These are phyloP conservation scores for Sweltsa coloradensis DNA, from an alignment of 1,140 invertebrate genomes.

Conservation along the genomic window DNA sequence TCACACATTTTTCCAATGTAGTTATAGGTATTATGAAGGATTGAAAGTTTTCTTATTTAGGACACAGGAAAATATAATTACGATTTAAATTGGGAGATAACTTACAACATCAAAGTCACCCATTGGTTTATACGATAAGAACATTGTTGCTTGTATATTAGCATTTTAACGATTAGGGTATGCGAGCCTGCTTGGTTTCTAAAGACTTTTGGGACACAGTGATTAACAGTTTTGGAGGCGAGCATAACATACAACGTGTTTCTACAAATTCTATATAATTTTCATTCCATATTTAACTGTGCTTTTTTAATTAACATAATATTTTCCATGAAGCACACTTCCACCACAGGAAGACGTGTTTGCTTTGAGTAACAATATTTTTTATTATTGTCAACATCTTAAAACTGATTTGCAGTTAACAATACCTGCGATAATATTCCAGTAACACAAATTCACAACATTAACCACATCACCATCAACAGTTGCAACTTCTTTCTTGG, in stretches of 20 bases:
- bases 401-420: not conserved
- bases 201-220: too few relatives aligned
- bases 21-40: too few relatives aligned
- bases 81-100: too few relatives aligned
- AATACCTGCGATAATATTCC: too few relatives aligned
- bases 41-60: too few relatives aligned
- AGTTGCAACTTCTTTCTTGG: not conserved
- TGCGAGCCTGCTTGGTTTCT: not conserved
- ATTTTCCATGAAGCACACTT: not conserved
- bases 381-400: slow-evolving; percentile 7
- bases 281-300: not conserved
- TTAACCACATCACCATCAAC: not conserved
- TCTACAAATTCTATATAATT: not conserved
- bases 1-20: too few relatives aligned
- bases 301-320: not conserved
- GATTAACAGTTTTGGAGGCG: too few relatives aligned
- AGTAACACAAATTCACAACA: too few relatives aligned
- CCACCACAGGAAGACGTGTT: slow-evolving; percentile 9
- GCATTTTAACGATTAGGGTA: not conserved
- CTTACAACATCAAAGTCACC: too few relatives aligned
- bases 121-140: too few relatives aligned
- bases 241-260: not conserved
- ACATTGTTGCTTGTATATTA: not conserved
- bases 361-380: slow-evolving; percentile 4
- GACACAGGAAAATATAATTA: too few relatives aligned